These are phyloP conservation scores for Rhagonycha fulva DNA, from an alignment of 2,888 invertebrate genomes.

Conservation along the genomic window DNA sequence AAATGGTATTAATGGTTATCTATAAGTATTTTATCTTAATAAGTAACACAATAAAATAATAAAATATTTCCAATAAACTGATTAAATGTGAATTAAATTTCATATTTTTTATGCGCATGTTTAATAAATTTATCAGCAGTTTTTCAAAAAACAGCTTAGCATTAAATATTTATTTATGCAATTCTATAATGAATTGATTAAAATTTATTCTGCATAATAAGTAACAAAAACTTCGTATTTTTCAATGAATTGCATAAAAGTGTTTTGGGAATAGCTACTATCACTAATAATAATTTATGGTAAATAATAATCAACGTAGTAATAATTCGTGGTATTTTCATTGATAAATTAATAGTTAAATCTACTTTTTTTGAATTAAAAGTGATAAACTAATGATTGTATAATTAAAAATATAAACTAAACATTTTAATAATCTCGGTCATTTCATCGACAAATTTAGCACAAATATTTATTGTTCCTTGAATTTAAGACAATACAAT, in stretches of 20 bases:
- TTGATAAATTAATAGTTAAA: background rate
- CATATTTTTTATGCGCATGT: background rate
- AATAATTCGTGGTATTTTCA: background rate
- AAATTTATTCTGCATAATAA: background rate
- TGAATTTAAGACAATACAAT: background rate
- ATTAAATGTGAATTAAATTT: background rate
- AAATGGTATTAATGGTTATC: too few species aligned
- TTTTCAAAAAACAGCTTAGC: background rate
- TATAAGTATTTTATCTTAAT: too few species aligned
- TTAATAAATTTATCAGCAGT: background rate
- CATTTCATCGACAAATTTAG: background rate
- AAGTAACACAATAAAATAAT: too few species aligned
- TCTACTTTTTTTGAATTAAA: background rate
- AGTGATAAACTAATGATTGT: background rate
- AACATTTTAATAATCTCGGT: background rate
- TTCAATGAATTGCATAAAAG: background rate
- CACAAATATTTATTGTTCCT: background rate
- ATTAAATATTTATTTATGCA: background rate
- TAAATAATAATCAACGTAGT: background rate
- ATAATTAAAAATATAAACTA: background rate
- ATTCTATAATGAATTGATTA: background rate
- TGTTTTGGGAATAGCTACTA: background rate
- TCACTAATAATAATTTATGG: background rate
- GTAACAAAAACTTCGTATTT: background rate
- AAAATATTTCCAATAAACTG: background rate